Evolutionary conservation across 2,797 vertebrate genomes (phyloP).

Genomic region (Gobionotothen gibberifrons): DNA sequence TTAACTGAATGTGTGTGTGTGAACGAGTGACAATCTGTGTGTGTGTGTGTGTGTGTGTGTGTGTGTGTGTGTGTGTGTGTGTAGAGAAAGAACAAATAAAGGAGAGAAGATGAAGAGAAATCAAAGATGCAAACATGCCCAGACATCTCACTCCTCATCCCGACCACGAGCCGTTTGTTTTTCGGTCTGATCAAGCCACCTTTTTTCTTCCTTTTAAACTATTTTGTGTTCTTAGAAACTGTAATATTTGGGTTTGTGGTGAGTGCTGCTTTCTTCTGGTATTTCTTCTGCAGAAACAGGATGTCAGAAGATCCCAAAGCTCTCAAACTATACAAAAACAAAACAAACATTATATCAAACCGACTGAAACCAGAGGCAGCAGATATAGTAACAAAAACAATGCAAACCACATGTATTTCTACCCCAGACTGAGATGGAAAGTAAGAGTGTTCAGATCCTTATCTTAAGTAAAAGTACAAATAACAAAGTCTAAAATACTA

Average conservation of each 20-base stretch:
- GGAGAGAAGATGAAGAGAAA: constrained; percentile 16
- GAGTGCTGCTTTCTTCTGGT: constrained; percentile 24
- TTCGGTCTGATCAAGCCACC: constrained; percentile 43
- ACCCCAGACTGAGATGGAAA: background rate
- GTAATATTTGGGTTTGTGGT: constrained; percentile 30
- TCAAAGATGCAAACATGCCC: constrained; percentile 50
- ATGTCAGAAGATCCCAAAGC: constrained; percentile 12
- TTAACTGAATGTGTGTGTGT: constrained; percentile 2
- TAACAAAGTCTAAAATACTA: background rate
- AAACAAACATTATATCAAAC: constrained; percentile 31
- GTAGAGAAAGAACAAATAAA: constrained; percentile 1
- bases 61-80: constrained; percentile 17
- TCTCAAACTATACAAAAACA: constrained; percentile 11
- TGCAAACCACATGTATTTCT: constrained; percentile 11
- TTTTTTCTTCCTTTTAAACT: background rate
- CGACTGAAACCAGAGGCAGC: constrained; percentile 6
- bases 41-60: constrained; percentile 2
- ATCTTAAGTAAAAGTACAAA: background rate
- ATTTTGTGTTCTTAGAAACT: constrained; percentile 21
- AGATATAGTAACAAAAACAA: constrained; percentile 24
- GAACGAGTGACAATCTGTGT: constrained; percentile 4
- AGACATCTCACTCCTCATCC: constrained; percentile 44
- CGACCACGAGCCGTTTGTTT: constrained; percentile 50
- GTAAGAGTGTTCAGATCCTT: background rate
- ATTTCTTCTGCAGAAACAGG: constrained; percentile 4